These are phyloP conservation scores for Nematostella vectensis DNA, from an alignment of 92 coral and sea anemone genomes.

Conservation along the genomic window DNA sequence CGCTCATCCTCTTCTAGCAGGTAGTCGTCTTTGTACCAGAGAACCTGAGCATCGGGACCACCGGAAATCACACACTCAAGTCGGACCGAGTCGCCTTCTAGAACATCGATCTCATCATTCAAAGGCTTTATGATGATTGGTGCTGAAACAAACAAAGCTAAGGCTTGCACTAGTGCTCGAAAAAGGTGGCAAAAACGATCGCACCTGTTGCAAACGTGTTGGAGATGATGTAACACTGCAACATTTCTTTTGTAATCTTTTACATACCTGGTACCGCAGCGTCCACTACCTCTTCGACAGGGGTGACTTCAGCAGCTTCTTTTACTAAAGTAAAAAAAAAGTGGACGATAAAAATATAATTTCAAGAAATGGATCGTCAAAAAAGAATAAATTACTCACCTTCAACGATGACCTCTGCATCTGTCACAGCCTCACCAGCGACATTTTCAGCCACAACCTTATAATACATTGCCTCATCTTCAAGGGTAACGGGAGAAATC, in stretches of 20 bases:
- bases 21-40: constrained; percentile 78
- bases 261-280: constrained; percentile 11
- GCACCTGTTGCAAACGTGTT: background rate
- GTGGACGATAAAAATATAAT: no score
- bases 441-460: constrained; percentile 74
- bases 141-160: constrained; percentile 13
- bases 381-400: no score
- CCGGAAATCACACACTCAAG: constrained; percentile 71
- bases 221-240: background rate
- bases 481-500: constrained; percentile 43
- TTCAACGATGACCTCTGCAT: constrained; percentile 69
- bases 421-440: constrained; percentile 61
- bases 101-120: constrained; percentile 75
- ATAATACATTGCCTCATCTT: constrained; percentile 68
- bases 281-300: constrained; percentile 7
- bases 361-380: no score
- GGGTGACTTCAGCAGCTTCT: no score
- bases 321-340: no score
- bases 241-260: no score
- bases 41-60: constrained; percentile 51
- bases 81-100: constrained; percentile 70
- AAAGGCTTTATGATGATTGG: constrained; percentile 41
- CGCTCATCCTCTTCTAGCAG: constrained; percentile 64
- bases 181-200: background rate
- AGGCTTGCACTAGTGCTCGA: constrained; percentile 1